phyloP scores from a whole-genome alignment of 2,113 vertebrate species.

The Oreochromis spilurus region DNA sequence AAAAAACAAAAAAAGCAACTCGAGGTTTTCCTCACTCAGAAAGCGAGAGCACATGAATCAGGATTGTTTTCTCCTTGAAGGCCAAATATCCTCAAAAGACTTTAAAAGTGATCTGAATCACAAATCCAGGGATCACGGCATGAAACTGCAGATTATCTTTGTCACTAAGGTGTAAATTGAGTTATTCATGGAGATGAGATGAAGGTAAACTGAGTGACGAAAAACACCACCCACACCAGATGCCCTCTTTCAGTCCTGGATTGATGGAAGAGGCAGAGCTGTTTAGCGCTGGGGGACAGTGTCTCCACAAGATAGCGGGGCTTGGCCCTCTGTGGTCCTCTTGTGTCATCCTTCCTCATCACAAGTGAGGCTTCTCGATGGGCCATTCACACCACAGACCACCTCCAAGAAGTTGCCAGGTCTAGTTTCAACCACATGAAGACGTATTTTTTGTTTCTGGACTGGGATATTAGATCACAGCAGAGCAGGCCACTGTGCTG shows the following conservation, averaged over 20 bases:
- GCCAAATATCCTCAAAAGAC: not conserved
- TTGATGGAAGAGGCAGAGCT: not conserved
- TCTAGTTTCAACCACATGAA: not conserved
- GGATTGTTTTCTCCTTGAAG: not conserved
- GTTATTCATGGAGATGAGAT: not conserved
- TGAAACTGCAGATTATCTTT: constrained; percentile 10
- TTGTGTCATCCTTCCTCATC: not conserved
- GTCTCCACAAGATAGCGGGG: not conserved
- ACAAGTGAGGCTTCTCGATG: not conserved
- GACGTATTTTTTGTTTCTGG: not conserved
- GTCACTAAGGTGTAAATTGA: constrained; percentile 41
- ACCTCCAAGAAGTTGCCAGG: not conserved
- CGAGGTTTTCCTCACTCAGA: not conserved
- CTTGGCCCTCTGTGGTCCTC: not conserved
- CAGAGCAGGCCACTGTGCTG: not conserved
- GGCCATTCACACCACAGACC: not conserved
- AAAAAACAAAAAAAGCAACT: not conserved
- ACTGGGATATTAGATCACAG: not conserved
- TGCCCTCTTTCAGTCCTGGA: not conserved
- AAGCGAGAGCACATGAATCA: not conserved
- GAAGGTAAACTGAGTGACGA: not conserved
- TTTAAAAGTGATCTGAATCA: not conserved
- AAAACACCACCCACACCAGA: not conserved
- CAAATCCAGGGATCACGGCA: not conserved
- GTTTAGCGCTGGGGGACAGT: not conserved